Conservation (phyloP, 2,888 invertebrate species). For the Cataglyphis albicans region DNA sequence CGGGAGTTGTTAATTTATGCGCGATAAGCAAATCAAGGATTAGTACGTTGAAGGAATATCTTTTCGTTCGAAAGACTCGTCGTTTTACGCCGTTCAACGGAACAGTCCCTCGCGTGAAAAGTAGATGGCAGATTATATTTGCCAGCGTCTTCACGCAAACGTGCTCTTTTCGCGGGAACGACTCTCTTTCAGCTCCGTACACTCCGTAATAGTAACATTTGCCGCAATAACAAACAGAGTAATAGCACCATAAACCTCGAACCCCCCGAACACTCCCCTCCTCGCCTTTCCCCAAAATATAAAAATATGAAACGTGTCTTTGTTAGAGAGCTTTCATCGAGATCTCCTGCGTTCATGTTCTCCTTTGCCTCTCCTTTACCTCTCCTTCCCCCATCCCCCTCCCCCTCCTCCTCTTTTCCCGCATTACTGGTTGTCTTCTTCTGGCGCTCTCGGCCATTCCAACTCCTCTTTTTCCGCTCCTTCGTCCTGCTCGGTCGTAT, state of each 20-base stretch:
- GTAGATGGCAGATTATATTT: constrained; percentile 61
- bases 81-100: constrained; percentile 27
- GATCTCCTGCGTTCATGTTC: constrained; percentile 33
- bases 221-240: constrained; percentile 65
- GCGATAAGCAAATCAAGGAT: constrained; percentile 32
- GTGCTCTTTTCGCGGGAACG: constrained; percentile 35
- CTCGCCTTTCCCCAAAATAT: constrained; percentile 51
- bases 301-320: constrained; percentile 64
- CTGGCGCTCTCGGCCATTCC: not conserved
- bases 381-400: not conserved
- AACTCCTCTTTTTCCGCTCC: constrained; percentile 10
- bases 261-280: constrained; percentile 4
- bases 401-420: not conserved
- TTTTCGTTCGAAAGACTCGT: constrained; percentile 45
- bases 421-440: not conserved
- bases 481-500: constrained; percentile 15
- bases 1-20: constrained; percentile 64
- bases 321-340: constrained; percentile 58
- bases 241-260: constrained; percentile 60
- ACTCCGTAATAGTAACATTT: constrained; percentile 61
- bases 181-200: constrained; percentile 20
- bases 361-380: not conserved
- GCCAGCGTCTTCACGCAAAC: constrained; percentile 53
- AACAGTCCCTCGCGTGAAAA: constrained; percentile 22
- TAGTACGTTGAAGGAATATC: constrained; percentile 26